These are phyloP conservation scores for Pseudorhombus dupliciocellatus DNA, from an alignment of 2,113 vertebrate genomes.

Conservation along the genomic window DNA sequence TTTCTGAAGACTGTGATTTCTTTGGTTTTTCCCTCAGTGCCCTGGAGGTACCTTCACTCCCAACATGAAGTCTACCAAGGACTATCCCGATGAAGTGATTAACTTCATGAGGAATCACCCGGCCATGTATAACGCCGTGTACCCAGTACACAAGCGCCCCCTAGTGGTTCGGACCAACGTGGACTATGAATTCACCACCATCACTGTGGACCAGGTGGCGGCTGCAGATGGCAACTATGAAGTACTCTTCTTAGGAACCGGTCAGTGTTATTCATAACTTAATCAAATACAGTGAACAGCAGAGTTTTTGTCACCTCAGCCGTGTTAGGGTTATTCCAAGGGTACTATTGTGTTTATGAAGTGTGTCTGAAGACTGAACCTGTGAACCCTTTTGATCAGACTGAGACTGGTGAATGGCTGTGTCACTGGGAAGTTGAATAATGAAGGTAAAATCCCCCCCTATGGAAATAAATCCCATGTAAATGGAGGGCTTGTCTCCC, in stretches of 20 bases:
- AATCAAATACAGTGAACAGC: not conserved
- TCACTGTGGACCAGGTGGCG: conserved; percentile 96
- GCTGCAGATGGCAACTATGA: conserved; percentile 98
- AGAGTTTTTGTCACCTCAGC: not conserved
- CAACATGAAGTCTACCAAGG: conserved; percentile 98
- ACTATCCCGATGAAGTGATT: conserved; percentile 98
- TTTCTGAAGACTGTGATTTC: not conserved
- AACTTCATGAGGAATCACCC: conserved; percentile 98
- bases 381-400: conserved; percentile 45
- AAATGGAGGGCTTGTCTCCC: conserved; percentile 54
- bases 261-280: conserved; percentile 74
- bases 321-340: not conserved
- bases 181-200: conserved; percentile 96
- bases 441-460: conserved; percentile 29
- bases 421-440: conserved; percentile 41
- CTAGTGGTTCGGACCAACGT: conserved; percentile 93
- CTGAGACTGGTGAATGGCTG: conserved; percentile 41
- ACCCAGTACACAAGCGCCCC: conserved; percentile 94
- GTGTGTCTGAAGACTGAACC: conserved; percentile 29
- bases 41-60: conserved; percentile 97
- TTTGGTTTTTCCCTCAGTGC: conserved; percentile 82
- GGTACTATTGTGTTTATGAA: not conserved
- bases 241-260: conserved; percentile 98
- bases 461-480: conserved; percentile 50
- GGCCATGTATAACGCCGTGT: conserved; percentile 94